Base-by-base conservation (phyloP, 2,113 vertebrate species). In the Perca fluviatilis region DNA sequence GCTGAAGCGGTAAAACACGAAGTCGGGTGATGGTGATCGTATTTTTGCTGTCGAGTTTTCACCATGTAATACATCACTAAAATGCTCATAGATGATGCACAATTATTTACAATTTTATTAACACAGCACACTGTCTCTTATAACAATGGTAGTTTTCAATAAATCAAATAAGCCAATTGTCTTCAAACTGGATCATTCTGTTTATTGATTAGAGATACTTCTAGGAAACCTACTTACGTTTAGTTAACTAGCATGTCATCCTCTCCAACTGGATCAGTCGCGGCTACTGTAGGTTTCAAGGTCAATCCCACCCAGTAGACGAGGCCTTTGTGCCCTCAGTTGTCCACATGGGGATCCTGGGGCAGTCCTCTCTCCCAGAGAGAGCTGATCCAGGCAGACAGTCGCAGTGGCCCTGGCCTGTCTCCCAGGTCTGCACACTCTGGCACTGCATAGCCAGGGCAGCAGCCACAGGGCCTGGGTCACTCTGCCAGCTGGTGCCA, bases 371-470 rank as follows among this genome's bases (percentile, higher is more conserved):
- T 87, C 65, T 88, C 82, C 80, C 74, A 81, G 73, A 25, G 57
- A 89, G 87, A 92, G 85, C 83, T 95, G 94, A 95, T 94, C 81
- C 56, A 74, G 83, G 83, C 89, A 86, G 95, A 94, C 95, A 95
- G 94, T 82, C 78, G 51, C 25, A 43, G 85, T 80, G 91, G 89
- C 89, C 82, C 76, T 82, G 85, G 89, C 84, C 86, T 90, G 85
- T 89, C 89, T 93, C 84, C 89, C 82, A 88, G 84, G 85, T 85
- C 90, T 11, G 30, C 67, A 88, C 76, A 79, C 84, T 74, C 74
- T 83, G 78, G 87, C 84, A 83, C 79, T 23, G 66, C 79, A 1
- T 79, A 89, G 90, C 88, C 85, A 82, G 89, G 90, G 87, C 90
- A 91, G 80, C 85, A 91, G 91, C 92, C 91, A 92, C 79, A 82